phyloP scores from a whole-genome alignment of 2,888 invertebrate genomes.

The Eilema griseolum region DNA sequence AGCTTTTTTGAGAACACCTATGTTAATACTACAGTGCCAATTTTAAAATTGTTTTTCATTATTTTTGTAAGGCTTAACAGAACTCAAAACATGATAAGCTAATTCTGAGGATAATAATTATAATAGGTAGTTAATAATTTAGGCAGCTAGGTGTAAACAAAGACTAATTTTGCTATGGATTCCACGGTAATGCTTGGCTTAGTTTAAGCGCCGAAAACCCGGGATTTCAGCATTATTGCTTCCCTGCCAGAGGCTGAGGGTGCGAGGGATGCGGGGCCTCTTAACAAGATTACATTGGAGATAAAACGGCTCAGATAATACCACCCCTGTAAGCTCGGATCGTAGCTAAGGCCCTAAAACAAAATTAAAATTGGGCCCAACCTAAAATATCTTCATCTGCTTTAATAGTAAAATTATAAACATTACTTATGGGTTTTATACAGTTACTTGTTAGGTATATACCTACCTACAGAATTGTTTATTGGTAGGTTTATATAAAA shows the following conservation, averaged over 20 bases:
- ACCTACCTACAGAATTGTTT: neutral
- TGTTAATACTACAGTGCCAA: no score
- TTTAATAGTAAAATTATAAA: constrained; percentile 7
- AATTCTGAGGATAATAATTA: neutral
- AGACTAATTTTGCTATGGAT: constrained; percentile 73
- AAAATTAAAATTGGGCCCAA: constrained; percentile 76
- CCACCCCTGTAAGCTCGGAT: constrained; percentile 74
- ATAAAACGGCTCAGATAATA: constrained; percentile 85
- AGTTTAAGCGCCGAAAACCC: constrained; percentile 81
- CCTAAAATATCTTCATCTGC: constrained; percentile 1
- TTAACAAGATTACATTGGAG: constrained; percentile 87
- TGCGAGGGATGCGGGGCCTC: constrained; percentile 66
- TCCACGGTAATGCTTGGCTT: constrained; percentile 76
- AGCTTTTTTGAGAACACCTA: no score
- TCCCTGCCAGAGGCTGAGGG: constrained; percentile 55
- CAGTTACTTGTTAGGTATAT: neutral
- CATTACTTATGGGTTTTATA: neutral
- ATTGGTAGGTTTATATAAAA: no score
- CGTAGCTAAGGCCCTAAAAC: constrained; percentile 70
- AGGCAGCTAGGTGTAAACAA: constrained; percentile 47
- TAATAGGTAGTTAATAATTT: neutral
- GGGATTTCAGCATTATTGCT: constrained; percentile 83
- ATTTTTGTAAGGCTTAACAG: neutral
- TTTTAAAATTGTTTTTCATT: neutral
- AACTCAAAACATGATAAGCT: neutral